Evolutionary conservation across 1,140 invertebrate species (phyloP).

Genomic region (Drosophila watanabei): DNA sequence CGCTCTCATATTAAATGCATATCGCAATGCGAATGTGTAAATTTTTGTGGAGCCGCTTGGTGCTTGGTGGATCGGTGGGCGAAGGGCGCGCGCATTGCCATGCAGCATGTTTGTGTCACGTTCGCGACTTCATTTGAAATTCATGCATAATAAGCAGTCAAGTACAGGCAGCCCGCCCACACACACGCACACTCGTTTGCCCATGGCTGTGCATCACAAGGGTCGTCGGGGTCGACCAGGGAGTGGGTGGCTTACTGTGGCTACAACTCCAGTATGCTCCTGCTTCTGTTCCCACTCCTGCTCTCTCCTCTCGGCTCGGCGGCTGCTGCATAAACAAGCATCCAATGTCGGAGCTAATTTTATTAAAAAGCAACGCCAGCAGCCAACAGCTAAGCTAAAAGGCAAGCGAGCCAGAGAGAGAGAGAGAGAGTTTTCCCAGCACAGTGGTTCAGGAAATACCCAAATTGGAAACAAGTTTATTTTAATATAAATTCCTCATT

Average conservation of each 20-base stretch:
- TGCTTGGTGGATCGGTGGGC: slow-evolving; percentile 20
- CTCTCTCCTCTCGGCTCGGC: slow-evolving; percentile 27
- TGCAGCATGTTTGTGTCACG: slow-evolving; percentile 79
- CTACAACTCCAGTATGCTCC: slow-evolving; percentile 7
- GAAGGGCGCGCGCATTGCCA: slow-evolving; percentile 53
- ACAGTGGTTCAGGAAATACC: slow-evolving; percentile 23
- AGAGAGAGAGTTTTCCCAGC: background rate
- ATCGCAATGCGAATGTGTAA: slow-evolving; percentile 82
- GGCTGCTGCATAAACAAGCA: slow-evolving; percentile 81
- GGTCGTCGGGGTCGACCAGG: slow-evolving; percentile 38
- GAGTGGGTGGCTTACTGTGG: slow-evolving; percentile 21
- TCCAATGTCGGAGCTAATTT: slow-evolving; percentile 79
- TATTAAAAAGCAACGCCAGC: slow-evolving; percentile 76
- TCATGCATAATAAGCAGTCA: slow-evolving; percentile 83
- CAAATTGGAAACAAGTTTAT: background rate
- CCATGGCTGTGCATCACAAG: slow-evolving; percentile 65
- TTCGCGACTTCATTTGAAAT: slow-evolving; percentile 83
- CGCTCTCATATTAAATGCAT: slow-evolving; percentile 77
- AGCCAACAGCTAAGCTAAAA: slow-evolving; percentile 56
- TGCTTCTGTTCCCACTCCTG: no score
- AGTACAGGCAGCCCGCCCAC: slow-evolving; percentile 55
- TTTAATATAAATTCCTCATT: background rate
- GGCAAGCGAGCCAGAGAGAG: slow-evolving; percentile 23
- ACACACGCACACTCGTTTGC: slow-evolving; percentile 15
- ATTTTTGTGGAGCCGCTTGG: slow-evolving; percentile 47